phyloP scores from a whole-genome alignment of 2,888 invertebrate species.

The Ceraclea dissimilis region DNA sequence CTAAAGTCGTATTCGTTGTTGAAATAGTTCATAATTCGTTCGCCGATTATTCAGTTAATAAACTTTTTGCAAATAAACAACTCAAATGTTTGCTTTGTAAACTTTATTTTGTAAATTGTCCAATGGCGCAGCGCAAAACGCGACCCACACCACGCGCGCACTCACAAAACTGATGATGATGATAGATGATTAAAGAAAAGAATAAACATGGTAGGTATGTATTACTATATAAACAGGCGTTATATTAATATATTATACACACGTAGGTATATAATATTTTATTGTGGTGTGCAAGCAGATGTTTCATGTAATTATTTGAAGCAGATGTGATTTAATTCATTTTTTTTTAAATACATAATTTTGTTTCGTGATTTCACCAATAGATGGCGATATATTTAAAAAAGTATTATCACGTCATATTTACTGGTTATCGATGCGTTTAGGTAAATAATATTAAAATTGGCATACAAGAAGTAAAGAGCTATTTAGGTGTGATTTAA shows the following conservation, averaged over 20 bases:
- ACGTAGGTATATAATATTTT: not conserved
- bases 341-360: not conserved
- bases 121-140: not conserved
- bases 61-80: not conserved
- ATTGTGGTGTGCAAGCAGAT: not conserved
- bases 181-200: not conserved
- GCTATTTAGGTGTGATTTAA: too few relatives aligned
- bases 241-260: not conserved
- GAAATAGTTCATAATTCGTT: not conserved
- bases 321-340: not conserved
- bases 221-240: not conserved
- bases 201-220: not conserved
- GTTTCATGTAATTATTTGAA: not conserved
- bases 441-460: too few relatives aligned
- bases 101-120: not conserved
- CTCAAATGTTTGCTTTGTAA: not conserved
- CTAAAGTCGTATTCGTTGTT: not conserved
- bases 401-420: too few relatives aligned
- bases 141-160: not conserved
- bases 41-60: not conserved
- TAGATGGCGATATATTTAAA: not conserved
- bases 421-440: too few relatives aligned
- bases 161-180: not conserved
- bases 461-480: too few relatives aligned
- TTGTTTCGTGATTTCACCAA: not conserved